These are phyloP conservation scores for Galeruca laticollis DNA, from an alignment of 2,888 invertebrate species.

Conservation along the genomic window DNA sequence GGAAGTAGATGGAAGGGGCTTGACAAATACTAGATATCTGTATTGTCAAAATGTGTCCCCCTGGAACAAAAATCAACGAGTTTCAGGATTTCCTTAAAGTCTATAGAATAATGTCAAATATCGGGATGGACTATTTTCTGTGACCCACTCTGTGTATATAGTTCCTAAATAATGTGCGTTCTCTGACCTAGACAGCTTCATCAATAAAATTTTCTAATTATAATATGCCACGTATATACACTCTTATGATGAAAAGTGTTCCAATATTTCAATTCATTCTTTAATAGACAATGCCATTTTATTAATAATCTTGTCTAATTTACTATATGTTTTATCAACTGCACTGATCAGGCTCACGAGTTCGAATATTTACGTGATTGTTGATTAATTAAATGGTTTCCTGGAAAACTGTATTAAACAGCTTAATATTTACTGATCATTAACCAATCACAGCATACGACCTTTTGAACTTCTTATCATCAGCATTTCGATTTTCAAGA, in stretches of 20 bases:
- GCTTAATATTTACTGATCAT: constrained; percentile 36
- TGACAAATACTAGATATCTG: too few species aligned
- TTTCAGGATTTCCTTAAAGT: too few species aligned
- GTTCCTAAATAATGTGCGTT: too few species aligned
- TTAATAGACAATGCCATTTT: not conserved
- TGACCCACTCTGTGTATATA: too few species aligned
- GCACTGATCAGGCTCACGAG: not conserved
- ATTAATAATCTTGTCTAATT: not conserved
- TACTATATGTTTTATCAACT: not conserved
- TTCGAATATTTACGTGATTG: constrained; percentile 11
- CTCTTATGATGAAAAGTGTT: not conserved
- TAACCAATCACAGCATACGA: constrained; percentile 49
- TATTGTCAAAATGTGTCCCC: too few species aligned
- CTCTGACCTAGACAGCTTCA: too few species aligned
- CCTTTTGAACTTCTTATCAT: constrained; percentile 54
- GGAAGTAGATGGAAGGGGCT: too few species aligned
- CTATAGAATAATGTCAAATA: too few species aligned
- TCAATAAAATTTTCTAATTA: too few species aligned
- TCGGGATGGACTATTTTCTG: too few species aligned
- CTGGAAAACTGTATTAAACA: constrained; percentile 33
- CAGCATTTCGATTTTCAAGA: constrained; percentile 49
- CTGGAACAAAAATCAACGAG: too few species aligned
- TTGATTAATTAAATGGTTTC: constrained; percentile 25
- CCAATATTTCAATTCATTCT: not conserved
- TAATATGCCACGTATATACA: not conserved